A percentile compares a stretch with the other conserved stretches of the same genome.
Evolutionary conservation across 2,113 vertebrate genomes (phyloP).

Genomic region (human): GRCh38 chr6:114223501-114224000

Average conservation of each 20-base stretch:
- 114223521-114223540: constrained; percentile 84
- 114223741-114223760: not conserved
- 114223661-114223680: constrained; percentile 17
- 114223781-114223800: not conserved
- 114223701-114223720: constrained; percentile 37
- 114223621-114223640: constrained; percentile 68
- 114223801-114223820: not conserved
- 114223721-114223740: not conserved
- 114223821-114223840: not conserved
- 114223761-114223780: constrained; percentile 14
- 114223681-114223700: not conserved
- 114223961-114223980: not conserved
- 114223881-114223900: not conserved
- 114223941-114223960: not conserved
- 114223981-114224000: not conserved
- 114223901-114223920: not conserved
- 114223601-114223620: constrained; percentile 54
- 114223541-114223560: constrained; percentile 85
- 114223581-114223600: constrained; percentile 81
- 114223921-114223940: not conserved
- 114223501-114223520: constrained; percentile 85
- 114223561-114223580: constrained; percentile 83
- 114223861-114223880: not conserved
- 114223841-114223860: not conserved
- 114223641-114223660: constrained; percentile 62